Conservation (phyloP, 2,888 invertebrate species). For the Fragum whitleyi region DNA sequence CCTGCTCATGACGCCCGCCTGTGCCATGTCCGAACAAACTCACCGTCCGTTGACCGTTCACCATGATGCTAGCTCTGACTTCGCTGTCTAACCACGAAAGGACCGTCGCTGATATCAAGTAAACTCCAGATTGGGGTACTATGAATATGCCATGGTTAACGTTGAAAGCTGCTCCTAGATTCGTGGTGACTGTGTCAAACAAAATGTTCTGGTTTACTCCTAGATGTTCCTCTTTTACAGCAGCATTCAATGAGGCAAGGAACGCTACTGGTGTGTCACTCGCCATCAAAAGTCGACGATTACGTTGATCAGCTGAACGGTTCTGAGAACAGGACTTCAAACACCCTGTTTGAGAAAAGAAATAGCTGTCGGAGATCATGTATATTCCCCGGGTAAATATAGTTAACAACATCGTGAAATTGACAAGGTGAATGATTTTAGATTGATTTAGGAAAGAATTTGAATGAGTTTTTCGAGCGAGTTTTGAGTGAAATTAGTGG, state of each 20-base stretch:
- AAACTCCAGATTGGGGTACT: conserved; percentile 16
- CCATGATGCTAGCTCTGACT: conserved; percentile 3
- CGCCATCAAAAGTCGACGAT: neutral
- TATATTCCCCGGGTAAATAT: too few species aligned
- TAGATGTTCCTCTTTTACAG: conserved; percentile 7
- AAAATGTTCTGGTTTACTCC: conserved; percentile 10
- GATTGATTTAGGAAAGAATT: too few species aligned
- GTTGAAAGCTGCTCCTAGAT: conserved; percentile 3
- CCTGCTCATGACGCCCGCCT: conserved; percentile 30
- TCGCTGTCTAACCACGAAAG: conserved; percentile 24
- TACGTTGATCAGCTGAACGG: neutral
- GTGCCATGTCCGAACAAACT: conserved; percentile 9
- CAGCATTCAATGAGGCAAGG: neutral
- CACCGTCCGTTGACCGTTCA: neutral
- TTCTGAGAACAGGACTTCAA: neutral
- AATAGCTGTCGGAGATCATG: too few species aligned
- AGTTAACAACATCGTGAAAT: too few species aligned
- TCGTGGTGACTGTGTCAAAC: conserved; percentile 9
- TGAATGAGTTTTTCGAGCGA: too few species aligned
- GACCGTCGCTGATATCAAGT: conserved; percentile 21
- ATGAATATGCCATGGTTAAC: conserved; percentile 9
- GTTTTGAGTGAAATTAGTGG: too few species aligned
- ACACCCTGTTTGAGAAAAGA: neutral
- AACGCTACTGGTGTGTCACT: neutral
- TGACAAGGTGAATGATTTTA: too few species aligned